Evolutionary conservation across 2,113 vertebrate genomes (phyloP).

Genomic region (Gallinago media): DNA sequence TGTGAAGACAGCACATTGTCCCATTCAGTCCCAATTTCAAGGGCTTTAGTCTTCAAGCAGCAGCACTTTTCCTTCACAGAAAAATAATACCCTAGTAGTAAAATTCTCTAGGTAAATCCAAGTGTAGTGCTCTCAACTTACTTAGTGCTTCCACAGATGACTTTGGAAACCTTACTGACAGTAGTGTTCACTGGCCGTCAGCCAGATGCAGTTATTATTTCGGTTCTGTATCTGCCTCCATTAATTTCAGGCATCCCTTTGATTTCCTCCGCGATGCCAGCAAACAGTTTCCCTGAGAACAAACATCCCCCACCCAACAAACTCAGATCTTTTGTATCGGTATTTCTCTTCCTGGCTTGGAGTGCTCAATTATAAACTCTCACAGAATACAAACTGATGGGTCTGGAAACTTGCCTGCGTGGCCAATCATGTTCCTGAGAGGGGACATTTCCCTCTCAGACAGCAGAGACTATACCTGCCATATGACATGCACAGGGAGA

Average conservation of each 20-base stretch:
- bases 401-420: not conserved
- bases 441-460: not conserved
- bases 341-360: not conserved
- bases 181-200: too few species aligned
- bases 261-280: not conserved
- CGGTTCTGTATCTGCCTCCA: not conserved
- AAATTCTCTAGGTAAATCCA: not conserved
- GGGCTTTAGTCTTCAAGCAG: not conserved
- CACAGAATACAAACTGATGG: not conserved
- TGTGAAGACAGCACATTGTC: too few species aligned
- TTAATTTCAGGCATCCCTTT: not conserved
- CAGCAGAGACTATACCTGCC: fast-evolving
- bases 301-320: not conserved
- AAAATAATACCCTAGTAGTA: not conserved
- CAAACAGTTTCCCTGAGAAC: not conserved
- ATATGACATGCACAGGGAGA: fast-evolving
- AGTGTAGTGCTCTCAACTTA: not conserved
- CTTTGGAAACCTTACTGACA: too few species aligned
- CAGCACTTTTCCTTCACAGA: fast-evolving
- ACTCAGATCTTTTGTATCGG: too few species aligned
- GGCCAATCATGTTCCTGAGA: not conserved
- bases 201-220: not conserved
- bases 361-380: fast-evolving
- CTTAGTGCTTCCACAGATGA: not conserved
- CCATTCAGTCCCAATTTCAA: too few species aligned